phyloP scores from a whole-genome alignment of 2,888 invertebrate species.

The Neelides folsomi region DNA sequence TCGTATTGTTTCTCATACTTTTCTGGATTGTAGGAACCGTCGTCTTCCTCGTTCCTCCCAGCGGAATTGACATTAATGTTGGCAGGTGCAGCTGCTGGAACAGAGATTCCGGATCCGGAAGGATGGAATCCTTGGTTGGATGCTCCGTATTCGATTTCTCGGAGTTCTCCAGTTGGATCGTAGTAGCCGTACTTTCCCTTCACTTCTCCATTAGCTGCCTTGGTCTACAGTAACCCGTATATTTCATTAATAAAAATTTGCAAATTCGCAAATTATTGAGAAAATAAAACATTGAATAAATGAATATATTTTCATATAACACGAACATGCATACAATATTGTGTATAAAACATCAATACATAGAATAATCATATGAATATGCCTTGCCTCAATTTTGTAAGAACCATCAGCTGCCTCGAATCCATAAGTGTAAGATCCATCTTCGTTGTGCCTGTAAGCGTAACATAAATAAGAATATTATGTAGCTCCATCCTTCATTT shows the following conservation, averaged over 20 bases:
- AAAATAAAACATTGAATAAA: no score
- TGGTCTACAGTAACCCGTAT: conserved; percentile 42
- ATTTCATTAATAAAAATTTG: no score
- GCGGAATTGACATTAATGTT: neutral
- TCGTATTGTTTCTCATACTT: conserved; percentile 13
- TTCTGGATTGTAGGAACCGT: conserved; percentile 14
- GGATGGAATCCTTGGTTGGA: conserved; percentile 69
- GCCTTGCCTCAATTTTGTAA: conserved; percentile 57
- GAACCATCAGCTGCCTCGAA: conserved; percentile 76
- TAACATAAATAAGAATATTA: neutral
- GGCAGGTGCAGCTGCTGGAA: conserved; percentile 1
- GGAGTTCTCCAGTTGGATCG: conserved; percentile 60
- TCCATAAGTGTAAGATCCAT: conserved; percentile 64
- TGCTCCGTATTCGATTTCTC: conserved; percentile 76
- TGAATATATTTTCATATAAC: no score
- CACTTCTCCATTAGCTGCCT: conserved; percentile 67
- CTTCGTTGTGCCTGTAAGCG: conserved; percentile 29
- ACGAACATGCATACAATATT: no score
- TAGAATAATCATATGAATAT: no score
- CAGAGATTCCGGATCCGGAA: conserved; percentile 65
- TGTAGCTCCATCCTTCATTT: neutral
- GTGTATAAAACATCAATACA: no score
- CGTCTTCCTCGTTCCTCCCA: conserved; percentile 8
- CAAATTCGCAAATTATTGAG: no score
- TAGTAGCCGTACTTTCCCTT: conserved; percentile 82